Conservation (phyloP, 2,797 vertebrate genomes). For the Kryptolebias ocellatus region DNA sequence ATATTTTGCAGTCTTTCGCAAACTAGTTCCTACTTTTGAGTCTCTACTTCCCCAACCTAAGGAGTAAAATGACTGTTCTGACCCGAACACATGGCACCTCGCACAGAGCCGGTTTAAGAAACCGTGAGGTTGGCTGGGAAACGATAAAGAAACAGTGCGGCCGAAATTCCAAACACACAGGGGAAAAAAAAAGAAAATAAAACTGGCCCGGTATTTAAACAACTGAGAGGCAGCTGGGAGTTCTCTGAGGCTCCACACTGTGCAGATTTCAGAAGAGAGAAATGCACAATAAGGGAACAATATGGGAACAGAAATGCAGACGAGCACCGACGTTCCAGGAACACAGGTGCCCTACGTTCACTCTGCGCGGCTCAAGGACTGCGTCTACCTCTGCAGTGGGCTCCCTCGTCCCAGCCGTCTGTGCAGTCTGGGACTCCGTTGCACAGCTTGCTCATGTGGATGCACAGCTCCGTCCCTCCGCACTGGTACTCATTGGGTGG, state of each 20-base stretch:
- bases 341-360: too few relatives aligned
- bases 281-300: neutral
- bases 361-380: neutral
- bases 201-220: slow-evolving; percentile 3
- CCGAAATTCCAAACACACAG: neutral
- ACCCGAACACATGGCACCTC: neutral
- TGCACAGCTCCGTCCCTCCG: slow-evolving; percentile 91
- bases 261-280: slow-evolving; percentile 1
- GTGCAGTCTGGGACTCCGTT: slow-evolving; percentile 89
- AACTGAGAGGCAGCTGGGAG: neutral
- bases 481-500: slow-evolving; percentile 94
- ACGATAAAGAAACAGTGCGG: neutral
- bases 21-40: slow-evolving; percentile 47
- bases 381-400: slow-evolving; percentile 90
- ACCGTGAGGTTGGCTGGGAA: neutral
- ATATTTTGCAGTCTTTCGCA: neutral
- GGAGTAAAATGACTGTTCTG: neutral
- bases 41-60: slow-evolving; percentile 36
- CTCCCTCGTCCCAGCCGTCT: slow-evolving; percentile 92
- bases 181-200: neutral
- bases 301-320: neutral
- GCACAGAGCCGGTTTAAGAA: neutral
- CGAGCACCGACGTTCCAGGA: too few relatives aligned
- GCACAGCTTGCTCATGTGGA: slow-evolving; percentile 93
- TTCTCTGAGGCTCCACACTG: slow-evolving; percentile 4